Percentiles rank a stretch among this genome's conserved stretches.
These are phyloP conservation scores for Pogonomyrmex barbatus DNA, from an alignment of 1,140 invertebrate genomes.

Conservation along the genomic window DNA sequence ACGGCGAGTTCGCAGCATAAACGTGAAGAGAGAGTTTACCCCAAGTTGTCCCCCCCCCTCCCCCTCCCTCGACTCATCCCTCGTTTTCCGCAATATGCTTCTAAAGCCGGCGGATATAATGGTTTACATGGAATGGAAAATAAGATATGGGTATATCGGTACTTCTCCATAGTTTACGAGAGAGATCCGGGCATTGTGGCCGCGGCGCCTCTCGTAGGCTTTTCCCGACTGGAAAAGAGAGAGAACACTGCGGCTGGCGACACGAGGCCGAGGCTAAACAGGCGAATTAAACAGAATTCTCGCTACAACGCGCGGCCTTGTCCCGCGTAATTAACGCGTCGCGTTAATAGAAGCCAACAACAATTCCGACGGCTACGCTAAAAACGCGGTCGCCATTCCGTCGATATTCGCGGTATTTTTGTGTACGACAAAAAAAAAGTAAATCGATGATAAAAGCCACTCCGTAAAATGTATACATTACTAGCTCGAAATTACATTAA, in stretches of 20 bases:
- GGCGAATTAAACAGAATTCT: slow-evolving; percentile 33
- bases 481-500: not conserved
- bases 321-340: slow-evolving; percentile 41
- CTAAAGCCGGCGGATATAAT: slow-evolving; percentile 18
- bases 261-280: not conserved
- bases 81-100: not conserved
- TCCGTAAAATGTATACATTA: not conserved
- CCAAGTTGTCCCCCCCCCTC: too few species aligned
- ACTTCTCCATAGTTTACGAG: not conserved
- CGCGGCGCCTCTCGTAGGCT: too few species aligned
- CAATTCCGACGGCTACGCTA: slow-evolving; percentile 25
- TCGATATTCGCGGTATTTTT: not conserved
- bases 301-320: slow-evolving; percentile 19
- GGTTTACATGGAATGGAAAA: slow-evolving; percentile 22
- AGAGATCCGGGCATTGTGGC: not conserved
- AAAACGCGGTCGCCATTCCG: slow-evolving; percentile 6
- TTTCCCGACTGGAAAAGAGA: not conserved
- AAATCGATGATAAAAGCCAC: not conserved
- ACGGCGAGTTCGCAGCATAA: slow-evolving; percentile 15
- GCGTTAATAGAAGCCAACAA: slow-evolving; percentile 14
- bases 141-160: not conserved
- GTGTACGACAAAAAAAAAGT: not conserved
- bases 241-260: not conserved
- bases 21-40: slow-evolving; percentile 30
- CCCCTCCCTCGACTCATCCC: not conserved